Conservation (phyloP, 2,113 vertebrate genomes). For the Hypocryptadius cinnamomeus region DNA sequence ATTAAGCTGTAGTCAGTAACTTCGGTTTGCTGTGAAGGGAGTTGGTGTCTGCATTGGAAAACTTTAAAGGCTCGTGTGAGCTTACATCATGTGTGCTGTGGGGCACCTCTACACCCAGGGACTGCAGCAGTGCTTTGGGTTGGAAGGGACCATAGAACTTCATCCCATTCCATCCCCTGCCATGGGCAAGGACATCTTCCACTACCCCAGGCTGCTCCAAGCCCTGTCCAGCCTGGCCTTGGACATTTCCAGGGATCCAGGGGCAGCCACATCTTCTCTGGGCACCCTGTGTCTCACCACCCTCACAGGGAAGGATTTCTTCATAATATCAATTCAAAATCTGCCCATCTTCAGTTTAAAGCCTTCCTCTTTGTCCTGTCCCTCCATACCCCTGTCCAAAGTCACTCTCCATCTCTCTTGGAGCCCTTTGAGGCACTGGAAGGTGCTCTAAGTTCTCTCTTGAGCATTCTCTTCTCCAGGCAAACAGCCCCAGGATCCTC, state of each 20-base stretch:
- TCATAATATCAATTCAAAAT: neutral
- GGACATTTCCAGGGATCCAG: neutral
- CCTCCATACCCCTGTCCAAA: neutral
- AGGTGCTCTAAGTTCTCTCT: neutral
- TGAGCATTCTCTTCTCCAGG: neutral
- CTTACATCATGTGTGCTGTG: neutral
- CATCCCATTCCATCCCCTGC: neutral
- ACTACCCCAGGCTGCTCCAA: neutral
- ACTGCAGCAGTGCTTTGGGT: neutral
- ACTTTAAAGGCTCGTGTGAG: neutral
- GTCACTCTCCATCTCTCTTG: neutral
- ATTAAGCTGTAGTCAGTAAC: neutral
- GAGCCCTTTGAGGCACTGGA: neutral
- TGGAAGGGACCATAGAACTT: neutral
- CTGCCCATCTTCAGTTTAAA: neutral
- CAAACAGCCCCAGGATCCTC: neutral
- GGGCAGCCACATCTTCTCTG: neutral
- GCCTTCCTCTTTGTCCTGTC: neutral
- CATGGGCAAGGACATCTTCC: neutral
- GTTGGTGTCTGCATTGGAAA: neutral
- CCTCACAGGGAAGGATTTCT: neutral
- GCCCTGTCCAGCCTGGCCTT: neutral
- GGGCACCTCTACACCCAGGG: neutral
- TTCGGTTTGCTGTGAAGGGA: neutral
- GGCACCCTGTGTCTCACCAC: accelerated